Percentiles rank a stretch among this genome's conserved stretches.
Evolutionary conservation across 2,888 invertebrate genomes (phyloP).

Genomic region (Mythimna pallens): DNA sequence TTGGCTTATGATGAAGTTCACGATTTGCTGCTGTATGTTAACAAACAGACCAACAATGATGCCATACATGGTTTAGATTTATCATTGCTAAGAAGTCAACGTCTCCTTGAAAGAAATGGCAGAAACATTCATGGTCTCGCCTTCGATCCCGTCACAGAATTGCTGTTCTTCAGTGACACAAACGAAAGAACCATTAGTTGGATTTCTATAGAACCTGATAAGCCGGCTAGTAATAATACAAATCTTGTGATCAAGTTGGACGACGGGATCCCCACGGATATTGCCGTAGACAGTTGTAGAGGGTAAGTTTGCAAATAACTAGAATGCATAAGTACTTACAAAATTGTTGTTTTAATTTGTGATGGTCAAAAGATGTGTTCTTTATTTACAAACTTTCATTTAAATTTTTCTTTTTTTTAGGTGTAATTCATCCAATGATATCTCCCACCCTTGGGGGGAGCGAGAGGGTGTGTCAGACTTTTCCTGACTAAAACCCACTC

Average conservation of each 20-base stretch:
- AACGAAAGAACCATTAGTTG: slow-evolving; percentile 91
- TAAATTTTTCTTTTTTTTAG: too few species aligned
- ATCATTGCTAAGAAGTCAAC: slow-evolving; percentile 78
- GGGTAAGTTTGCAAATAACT: background rate
- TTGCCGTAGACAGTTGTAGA: background rate
- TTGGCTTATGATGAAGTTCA: slow-evolving; percentile 54
- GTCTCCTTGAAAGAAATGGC: slow-evolving; percentile 86
- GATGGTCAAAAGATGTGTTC: too few species aligned
- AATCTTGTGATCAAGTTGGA: background rate
- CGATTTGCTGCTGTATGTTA: slow-evolving; percentile 92
- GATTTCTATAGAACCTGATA: slow-evolving; percentile 66
- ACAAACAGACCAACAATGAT: slow-evolving; percentile 91
- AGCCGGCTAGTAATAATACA: slow-evolving; percentile 63
- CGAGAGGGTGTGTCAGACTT: too few species aligned
- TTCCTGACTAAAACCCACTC: too few species aligned
- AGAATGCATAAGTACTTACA: background rate
- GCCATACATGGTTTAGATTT: slow-evolving; percentile 92
- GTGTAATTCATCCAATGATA: too few species aligned
- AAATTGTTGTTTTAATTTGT: background rate
- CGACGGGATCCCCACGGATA: background rate
- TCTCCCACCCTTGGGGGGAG: too few species aligned
- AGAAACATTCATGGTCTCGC: slow-evolving; percentile 93
- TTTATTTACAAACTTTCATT: too few species aligned
- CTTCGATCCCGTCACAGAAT: slow-evolving; percentile 93
- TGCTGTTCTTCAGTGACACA: slow-evolving; percentile 95